A percentile compares a stretch with the other conserved stretches of the same genome.
Evolutionary conservation across 2,797 vertebrate genomes (phyloP).

Genomic region (Netta rufina): DNA sequence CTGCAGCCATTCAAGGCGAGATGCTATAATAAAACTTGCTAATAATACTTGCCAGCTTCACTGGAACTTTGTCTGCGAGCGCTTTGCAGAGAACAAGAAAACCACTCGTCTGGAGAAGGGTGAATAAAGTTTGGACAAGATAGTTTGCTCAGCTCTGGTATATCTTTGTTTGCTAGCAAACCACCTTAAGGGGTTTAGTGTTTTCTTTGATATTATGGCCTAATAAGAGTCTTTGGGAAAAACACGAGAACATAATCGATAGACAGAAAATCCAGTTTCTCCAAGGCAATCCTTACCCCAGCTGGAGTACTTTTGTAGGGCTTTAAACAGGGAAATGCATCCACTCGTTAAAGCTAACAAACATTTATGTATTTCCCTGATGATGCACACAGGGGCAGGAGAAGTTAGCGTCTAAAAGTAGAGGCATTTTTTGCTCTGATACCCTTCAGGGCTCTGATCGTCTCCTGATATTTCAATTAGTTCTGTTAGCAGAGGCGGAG

Average conservation of each 20-base stretch:
- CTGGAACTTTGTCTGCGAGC: slow-evolving; percentile 4
- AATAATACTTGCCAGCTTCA: slow-evolving; percentile 46
- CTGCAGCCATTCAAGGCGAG: slow-evolving; percentile 32
- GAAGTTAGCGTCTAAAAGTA: not conserved
- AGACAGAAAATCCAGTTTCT: not conserved
- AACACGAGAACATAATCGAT: not conserved
- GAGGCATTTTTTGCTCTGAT: not conserved
- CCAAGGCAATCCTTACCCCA: not conserved
- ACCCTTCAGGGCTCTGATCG: not conserved
- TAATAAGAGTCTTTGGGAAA: not conserved
- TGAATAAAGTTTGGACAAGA: not conserved
- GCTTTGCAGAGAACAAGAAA: slow-evolving; percentile 6
- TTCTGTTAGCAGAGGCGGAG: not conserved
- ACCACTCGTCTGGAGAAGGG: not conserved
- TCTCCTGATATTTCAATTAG: slow-evolving; percentile 32
- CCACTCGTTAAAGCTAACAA: not conserved
- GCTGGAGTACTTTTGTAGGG: not conserved
- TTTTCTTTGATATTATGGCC: not conserved
- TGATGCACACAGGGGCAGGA: not conserved
- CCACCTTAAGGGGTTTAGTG: not conserved
- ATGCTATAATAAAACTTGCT: slow-evolving; percentile 65
- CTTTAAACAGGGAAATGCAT: not conserved
- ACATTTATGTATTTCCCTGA: not conserved
- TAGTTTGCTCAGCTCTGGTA: not conserved
- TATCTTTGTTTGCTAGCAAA: not conserved